Evolutionary conservation across 2,113 vertebrate species (phyloP).

Genomic region (Pseudopodoces humilis): DNA sequence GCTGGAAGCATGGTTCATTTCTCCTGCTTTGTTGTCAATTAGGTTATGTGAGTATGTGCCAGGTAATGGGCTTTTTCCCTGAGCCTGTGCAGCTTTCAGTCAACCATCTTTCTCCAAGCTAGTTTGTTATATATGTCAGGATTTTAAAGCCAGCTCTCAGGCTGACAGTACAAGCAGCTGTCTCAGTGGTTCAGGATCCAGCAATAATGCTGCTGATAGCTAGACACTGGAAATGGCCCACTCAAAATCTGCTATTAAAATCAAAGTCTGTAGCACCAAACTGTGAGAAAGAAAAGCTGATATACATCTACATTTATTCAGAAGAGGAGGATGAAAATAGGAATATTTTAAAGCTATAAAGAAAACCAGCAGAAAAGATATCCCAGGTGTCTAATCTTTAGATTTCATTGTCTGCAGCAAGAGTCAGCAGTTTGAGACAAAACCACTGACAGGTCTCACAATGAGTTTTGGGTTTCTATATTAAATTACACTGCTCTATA

Average conservation of each 20-base stretch:
- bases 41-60: neutral
- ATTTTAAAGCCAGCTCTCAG: neutral
- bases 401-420: neutral
- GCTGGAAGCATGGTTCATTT: neutral
- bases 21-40: neutral
- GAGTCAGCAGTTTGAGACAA: neutral
- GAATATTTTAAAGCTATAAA: neutral
- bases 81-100: neutral
- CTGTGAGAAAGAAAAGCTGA: neutral
- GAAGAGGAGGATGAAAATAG: neutral
- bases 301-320: neutral
- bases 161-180: neutral
- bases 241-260: neutral
- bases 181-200: neutral
- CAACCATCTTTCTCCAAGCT: neutral
- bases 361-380: neutral
- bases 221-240: neutral
- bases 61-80: neutral
- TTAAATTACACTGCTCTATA: neutral
- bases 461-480: neutral
- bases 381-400: neutral
- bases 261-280: neutral
- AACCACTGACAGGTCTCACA: neutral
- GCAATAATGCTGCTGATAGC: neutral
- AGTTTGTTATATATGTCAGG: neutral